Evolutionary conservation across 1,140 invertebrate species (phyloP).

Genomic region (Cardiocondyla obscurior): DNA sequence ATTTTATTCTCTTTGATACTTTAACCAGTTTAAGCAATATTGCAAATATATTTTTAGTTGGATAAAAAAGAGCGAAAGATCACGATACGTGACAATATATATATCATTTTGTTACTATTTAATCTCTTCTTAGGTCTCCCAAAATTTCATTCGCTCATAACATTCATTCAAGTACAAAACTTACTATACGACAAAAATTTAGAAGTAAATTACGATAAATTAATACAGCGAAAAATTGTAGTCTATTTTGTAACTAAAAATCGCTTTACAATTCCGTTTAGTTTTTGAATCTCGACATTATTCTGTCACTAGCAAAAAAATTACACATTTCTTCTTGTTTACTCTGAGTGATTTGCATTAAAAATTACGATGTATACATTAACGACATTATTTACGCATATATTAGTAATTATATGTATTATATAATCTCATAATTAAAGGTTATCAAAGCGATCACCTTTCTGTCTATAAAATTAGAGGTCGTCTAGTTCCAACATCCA

Average conservation of each 20-base stretch:
- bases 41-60: constrained; percentile 1
- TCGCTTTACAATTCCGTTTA: constrained; percentile 19
- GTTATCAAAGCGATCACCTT: neutral
- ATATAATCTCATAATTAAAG: neutral
- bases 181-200: constrained; percentile 19
- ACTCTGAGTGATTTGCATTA: neutral
- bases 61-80: neutral
- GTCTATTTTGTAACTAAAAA: constrained; percentile 48
- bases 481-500: neutral
- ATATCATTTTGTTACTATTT: constrained; percentile 3
- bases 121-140: neutral
- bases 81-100: neutral
- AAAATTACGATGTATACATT: neutral
- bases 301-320: neutral
- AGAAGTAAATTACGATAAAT: constrained; percentile 39
- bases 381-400: neutral
- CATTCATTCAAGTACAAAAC: constrained; percentile 72
- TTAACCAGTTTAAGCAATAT: constrained; percentile 5
- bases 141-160: constrained; percentile 29
- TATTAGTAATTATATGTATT: neutral
- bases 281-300: neutral
- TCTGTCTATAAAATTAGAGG: neutral
- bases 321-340: neutral
- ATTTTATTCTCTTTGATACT: constrained; percentile 11
- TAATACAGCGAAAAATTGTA: constrained; percentile 42